Base-by-base conservation (phyloP, 1,140 invertebrate genomes). In the Temnothorax curvispinosus region DNA sequence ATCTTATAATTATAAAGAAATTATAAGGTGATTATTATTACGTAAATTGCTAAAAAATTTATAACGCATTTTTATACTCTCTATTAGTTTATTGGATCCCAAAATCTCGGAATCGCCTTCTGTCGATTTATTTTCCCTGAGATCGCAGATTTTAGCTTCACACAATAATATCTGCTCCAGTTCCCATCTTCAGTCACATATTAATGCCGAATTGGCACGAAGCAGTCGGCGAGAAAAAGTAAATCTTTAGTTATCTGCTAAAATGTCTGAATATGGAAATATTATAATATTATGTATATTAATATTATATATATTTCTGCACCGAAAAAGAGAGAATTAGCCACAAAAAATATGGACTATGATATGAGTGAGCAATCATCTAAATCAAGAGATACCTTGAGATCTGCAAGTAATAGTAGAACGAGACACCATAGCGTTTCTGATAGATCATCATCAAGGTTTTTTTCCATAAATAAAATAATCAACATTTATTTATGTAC, bases 171-270 rank as follows among this genome's bases (percentile, higher is more conserved):
- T 87, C 47, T 94, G 94, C 44, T 94, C 92, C 0, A 86, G 92
- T 27, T 86, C 92, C 15, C 94, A 94, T 71, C 72, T 94, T 11
- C 92, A 94, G 27, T 94, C 94, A 21, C 94, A 94, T 13, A 91
- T 94, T n/a, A 94, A 94, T 77, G 92, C 94, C 11, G 94, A 93
- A 80, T 58, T 93, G 0, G 90, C 78, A 47, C 62, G 91, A 41
- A 92, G 87, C 15, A 89, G 52, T 76, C 89, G 88, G 67, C 91
- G 60, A 52, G 85, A 92, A 5, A 91, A 90, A 69, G 90, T 92
- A 87, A 72, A 80, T 67, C 3, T 3, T 32, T 1, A 27, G 27
- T 69, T 32, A 60, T 8, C 3, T 1, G 5, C 32, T 41, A 41
- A 74, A 35, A n/a, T 72, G 38, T 27, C 50, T 7, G 8, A 41